Base-by-base conservation (phyloP, 35 echinoderm and acorn worm species). In the Ophioderma brevispina region DNA sequence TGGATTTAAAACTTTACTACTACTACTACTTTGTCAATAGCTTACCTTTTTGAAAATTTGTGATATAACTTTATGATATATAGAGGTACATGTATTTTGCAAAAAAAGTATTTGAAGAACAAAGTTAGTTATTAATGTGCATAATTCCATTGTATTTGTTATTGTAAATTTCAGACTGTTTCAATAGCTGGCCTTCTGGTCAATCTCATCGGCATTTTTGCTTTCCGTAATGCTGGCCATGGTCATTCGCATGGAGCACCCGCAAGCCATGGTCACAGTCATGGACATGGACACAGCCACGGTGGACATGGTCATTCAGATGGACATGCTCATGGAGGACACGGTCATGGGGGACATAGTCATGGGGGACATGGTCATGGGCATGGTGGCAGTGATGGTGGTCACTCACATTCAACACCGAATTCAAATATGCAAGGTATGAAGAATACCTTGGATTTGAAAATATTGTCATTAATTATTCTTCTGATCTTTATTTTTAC, bases 161-260 rank as follows among this genome's bases (percentile, higher is more conserved):
- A n/a, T n/a, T n/a, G n/a, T n/a, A n/a, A n/a, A n/a, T 43, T 89
- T 59, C 93, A 98, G 96, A 98, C 96, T 37, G 96, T 98, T 3
- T 98, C 96, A 31, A 82, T 98, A 18, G 87, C 85, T 85, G 96
- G 96, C 28, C 87, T 98, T 19, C 64, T 92, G 28, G 96, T 98
- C 82, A 98, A 98, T 41, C 77, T 98, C 23, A 86, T 98, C 64
- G 96, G 96, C 36, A 98, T 98, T 64, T 82, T 98, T 76, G 96
- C 90, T 40, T 98, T 98, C 49, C 85, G 92, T 75, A 88, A 97
- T 86, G 88, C 83, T 31, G 59, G 59, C 23, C 95, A 93, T 64
- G 39, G 87, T 28, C 92, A 97, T 49, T 84, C 87, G 64, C 95
- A 97, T 89, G 85, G 88, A 5, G 81, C 86, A 25, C 56, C 86